Conservation (phyloP, 2,113 vertebrate genomes). For the Oncorhynchus nerka region DNA sequence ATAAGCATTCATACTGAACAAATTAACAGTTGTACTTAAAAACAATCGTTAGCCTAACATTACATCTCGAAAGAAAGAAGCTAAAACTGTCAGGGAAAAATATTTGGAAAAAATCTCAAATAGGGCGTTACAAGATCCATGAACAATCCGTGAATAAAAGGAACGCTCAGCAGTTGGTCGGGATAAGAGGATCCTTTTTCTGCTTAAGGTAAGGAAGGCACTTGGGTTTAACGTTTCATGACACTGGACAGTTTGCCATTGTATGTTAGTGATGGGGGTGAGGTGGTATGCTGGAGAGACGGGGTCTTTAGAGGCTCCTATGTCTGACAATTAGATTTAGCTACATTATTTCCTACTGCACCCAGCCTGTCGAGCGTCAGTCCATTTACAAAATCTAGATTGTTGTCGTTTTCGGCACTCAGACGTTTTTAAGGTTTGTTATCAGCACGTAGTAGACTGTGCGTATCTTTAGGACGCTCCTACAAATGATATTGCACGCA, state of each 20-base stretch:
- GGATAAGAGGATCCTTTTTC: slow-evolving; percentile 58
- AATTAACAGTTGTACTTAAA: neutral
- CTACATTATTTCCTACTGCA: neutral
- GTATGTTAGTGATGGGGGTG: neutral
- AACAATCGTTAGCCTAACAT: slow-evolving; percentile 10
- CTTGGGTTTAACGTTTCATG: slow-evolving; percentile 38
- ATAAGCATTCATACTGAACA: neutral
- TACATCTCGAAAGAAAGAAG: neutral
- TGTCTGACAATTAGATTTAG: neutral
- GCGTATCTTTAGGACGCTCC: neutral
- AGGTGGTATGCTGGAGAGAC: slow-evolving; percentile 12
- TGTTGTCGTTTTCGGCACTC: slow-evolving; percentile 9
- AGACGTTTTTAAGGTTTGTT: neutral
- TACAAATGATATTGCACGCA: too few species aligned
- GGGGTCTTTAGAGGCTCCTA: neutral
- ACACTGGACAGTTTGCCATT: slow-evolving; percentile 3
- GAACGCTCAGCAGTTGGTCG: slow-evolving; percentile 50
- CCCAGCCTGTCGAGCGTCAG: too few species aligned
- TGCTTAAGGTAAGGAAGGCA: slow-evolving; percentile 66
- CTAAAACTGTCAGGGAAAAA: neutral
- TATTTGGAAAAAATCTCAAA: slow-evolving; percentile 14
- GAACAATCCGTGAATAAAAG: slow-evolving; percentile 45
- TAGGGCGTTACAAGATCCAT: slow-evolving; percentile 49
- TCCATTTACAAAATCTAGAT: too few species aligned
- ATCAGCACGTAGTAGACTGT: neutral